Percentiles rank a stretch among this genome's conserved stretches.
These are phyloP conservation scores for Pantelozetes paolii DNA, from an alignment of 2,888 invertebrate genomes.

Conservation along the genomic window DNA sequence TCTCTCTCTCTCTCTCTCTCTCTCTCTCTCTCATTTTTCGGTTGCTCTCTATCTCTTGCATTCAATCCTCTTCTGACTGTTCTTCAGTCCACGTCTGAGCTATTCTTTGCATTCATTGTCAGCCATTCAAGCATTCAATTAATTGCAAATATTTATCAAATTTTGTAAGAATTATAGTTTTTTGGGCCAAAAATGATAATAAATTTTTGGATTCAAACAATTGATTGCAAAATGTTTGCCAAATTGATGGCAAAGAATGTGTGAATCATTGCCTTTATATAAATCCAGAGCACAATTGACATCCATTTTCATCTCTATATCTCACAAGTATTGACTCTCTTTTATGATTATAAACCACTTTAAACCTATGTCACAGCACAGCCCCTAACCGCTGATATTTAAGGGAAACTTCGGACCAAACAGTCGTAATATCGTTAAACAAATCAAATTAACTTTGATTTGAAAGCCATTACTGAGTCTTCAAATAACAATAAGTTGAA, in stretches of 20 bases:
- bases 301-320: conserved; percentile 1
- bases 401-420: background rate
- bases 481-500: conserved; percentile 15
- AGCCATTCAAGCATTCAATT: conserved; percentile 2
- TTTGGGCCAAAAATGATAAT: background rate
- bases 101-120: background rate
- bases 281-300: conserved; percentile 20
- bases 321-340: background rate
- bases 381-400: background rate
- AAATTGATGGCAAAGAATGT: background rate
- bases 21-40: conserved; percentile 3
- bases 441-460: conserved; percentile 16
- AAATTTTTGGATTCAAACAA: background rate
- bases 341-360: background rate
- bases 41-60: background rate
- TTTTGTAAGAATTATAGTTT: conserved; percentile 1
- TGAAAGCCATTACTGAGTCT: background rate
- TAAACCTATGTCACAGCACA: conserved; percentile 14
- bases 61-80: background rate
- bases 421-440: background rate
- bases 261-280: background rate
- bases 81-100: background rate
- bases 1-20: conserved; percentile 29
- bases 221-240: background rate
- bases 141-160: conserved; percentile 6